Evolutionary conservation across 2,888 invertebrate genomes (phyloP), one percentile per base, ranked within the genome.

Genomic region (Chloromyia formosa): DNA sequence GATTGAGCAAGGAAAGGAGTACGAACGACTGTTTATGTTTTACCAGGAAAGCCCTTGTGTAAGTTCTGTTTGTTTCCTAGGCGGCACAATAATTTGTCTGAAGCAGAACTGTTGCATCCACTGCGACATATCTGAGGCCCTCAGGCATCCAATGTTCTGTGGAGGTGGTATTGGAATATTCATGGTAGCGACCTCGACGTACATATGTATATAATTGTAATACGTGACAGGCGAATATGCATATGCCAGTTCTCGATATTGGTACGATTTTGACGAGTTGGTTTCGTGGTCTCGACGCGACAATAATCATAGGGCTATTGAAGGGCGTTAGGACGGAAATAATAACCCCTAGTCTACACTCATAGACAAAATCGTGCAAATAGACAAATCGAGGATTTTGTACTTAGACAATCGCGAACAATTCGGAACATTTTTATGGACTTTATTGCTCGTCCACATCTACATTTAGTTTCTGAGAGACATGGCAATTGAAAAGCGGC

Each of bases 201-300:
- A n/a, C n/a, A n/a, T n/a, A n/a, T n/a, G 12, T 95, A 96, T 83
- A 94, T 97, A 77, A 95, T 97, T 83, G 96, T 98, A 80, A 94
- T 98, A 81, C 90, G 97, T 77, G 97, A 97, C 35, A 90, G 93
- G 75, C 89, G 97, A 81, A 96, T 96, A 78, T 96, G 97, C 82
- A 90, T 97, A 27, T 99, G 98, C n/a, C 98, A 98, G 98, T 79
- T 96, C 96, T 68, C 90, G 98, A 53, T 99, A 98, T 87, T 90
- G 99, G 72, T 99, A 99, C 86, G 94, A 94, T 84, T 97, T 96
- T 86, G 98, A 97, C 81, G 99, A 99, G n/a, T n/a, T n/a, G n/a
- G n/a, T n/a, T n/a, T n/a, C n/a, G n/a, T n/a, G n/a, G n/a, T n/a
- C n/a, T n/a, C n/a, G n/a, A n/a, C n/a, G n/a, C n/a, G n/a, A n/a